Conservation (phyloP, 2,797 vertebrate species). For the Girardinus metallicus region DNA sequence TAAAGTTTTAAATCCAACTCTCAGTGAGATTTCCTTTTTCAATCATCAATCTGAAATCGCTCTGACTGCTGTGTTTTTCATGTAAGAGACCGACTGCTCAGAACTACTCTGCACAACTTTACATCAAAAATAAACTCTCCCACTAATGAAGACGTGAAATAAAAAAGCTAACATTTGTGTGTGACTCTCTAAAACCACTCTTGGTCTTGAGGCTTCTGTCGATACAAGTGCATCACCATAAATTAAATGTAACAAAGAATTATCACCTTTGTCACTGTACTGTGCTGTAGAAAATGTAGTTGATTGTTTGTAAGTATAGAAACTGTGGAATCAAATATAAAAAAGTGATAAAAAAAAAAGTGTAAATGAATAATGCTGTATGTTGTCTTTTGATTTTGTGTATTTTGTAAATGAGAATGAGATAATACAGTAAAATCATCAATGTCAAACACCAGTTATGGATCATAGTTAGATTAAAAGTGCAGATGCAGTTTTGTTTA, state of each 20-base stretch:
- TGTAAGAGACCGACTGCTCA: not conserved
- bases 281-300: slow-evolving; percentile 90
- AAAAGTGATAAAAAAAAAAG: slow-evolving; percentile 72
- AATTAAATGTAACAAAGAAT: slow-evolving; percentile 78
- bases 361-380: slow-evolving; percentile 81
- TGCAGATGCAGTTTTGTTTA: slow-evolving; percentile 75
- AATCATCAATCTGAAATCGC: not conserved
- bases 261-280: slow-evolving; percentile 84
- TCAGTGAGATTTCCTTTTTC: not conserved
- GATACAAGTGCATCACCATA: slow-evolving; percentile 77
- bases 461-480: slow-evolving; percentile 78
- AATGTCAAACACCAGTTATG: slow-evolving; percentile 77
- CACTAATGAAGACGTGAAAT: slow-evolving; percentile 1
- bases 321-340: slow-evolving; percentile 79
- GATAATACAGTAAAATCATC: slow-evolving; percentile 72
- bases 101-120: not conserved
- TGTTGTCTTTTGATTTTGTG: slow-evolving; percentile 84
- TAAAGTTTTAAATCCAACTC: not conserved
- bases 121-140: slow-evolving; percentile 1
- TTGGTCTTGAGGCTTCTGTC: slow-evolving; percentile 77
- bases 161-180: slow-evolving; percentile 62
- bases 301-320: slow-evolving; percentile 88
- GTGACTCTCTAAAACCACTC: slow-evolving; percentile 69
- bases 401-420: slow-evolving; percentile 83
- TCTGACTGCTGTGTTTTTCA: not conserved